Percentiles rank a stretch among this genome's conserved stretches.
Evolutionary conservation across 2,888 invertebrate species (phyloP).

Genomic region (Acrobasis suavella): DNA sequence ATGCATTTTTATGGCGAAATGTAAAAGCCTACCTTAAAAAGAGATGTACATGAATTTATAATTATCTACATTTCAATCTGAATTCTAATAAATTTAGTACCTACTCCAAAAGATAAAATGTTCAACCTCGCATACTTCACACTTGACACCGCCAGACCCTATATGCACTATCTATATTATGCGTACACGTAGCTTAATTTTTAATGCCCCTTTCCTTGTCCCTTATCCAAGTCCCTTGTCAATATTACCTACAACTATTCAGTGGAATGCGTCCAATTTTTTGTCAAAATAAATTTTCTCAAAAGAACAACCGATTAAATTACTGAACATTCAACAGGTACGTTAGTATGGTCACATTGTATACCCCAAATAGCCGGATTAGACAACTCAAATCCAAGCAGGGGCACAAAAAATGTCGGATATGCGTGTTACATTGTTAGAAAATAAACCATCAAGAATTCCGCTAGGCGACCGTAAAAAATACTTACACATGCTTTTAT

Average conservation of each 20-base stretch:
- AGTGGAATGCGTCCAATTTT: not conserved
- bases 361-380: conserved; percentile 35
- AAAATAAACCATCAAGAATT: conserved; percentile 38
- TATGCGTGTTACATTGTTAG: conserved; percentile 32
- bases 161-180: too few relatives aligned
- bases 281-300: conserved; percentile 9
- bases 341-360: conserved; percentile 30
- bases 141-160: not conserved
- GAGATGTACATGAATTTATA: too few relatives aligned
- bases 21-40: too few relatives aligned
- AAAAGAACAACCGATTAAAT: conserved; percentile 9
- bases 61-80: too few relatives aligned
- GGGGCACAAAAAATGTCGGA: conserved; percentile 39
- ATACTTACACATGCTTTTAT: conserved; percentile 70
- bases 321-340: conserved; percentile 37
- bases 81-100: not conserved
- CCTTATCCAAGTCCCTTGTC: too few relatives aligned
- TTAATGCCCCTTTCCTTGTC: conserved; percentile 3
- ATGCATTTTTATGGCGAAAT: too few relatives aligned
- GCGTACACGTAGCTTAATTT: conserved; percentile 6
- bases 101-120: not conserved
- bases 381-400: conserved; percentile 37
- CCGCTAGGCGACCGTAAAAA: conserved; percentile 43
- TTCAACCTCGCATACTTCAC: not conserved
- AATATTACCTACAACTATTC: not conserved